These are phyloP conservation scores for Axinella damicornis DNA, from an alignment of 37 sponge, comb jelly and placozoan genomes.

Conservation along the genomic window DNA sequence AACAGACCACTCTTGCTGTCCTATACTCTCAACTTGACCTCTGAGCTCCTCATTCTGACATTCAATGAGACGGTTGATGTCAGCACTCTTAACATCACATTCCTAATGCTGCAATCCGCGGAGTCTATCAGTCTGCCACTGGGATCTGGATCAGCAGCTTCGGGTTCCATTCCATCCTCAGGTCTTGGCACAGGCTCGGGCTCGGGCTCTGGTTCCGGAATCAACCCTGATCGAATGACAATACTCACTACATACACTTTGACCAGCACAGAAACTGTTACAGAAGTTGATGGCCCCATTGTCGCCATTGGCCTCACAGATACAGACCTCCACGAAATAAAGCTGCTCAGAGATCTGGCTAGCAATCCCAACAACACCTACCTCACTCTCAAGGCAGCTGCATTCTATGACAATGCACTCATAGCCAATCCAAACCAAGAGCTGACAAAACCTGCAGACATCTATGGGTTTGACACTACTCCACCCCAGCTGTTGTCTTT, in stretches of 20 bases:
- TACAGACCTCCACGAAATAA: slow-evolving; percentile 84
- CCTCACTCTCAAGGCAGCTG: slow-evolving; percentile 35
- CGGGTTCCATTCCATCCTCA: neutral
- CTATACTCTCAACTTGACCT: slow-evolving; percentile 84
- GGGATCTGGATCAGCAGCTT: neutral
- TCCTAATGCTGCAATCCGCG: slow-evolving; percentile 56
- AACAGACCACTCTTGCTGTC: slow-evolving; percentile 57
- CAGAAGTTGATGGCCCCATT: slow-evolving; percentile 58
- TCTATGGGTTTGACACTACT: slow-evolving; percentile 64
- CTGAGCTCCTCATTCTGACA: slow-evolving; percentile 77
- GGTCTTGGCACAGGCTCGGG: slow-evolving; percentile 22
- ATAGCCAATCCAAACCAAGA: slow-evolving; percentile 58
- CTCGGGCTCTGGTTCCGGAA: neutral
- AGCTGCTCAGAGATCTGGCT: slow-evolving; percentile 81
- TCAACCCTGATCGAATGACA: neutral
- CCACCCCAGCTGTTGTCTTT: slow-evolving; percentile 66
- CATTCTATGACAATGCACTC: slow-evolving; percentile 78
- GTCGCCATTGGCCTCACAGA: slow-evolving; percentile 63
- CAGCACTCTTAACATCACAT: slow-evolving; percentile 64
- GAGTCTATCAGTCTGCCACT: neutral
- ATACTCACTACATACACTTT: slow-evolving; percentile 33
- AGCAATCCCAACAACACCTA: slow-evolving; percentile 71
- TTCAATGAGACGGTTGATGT: slow-evolving; percentile 92
- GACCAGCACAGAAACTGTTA: slow-evolving; percentile 39
- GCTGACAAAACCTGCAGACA: slow-evolving; percentile 2